Evolutionary conservation across 2,797 vertebrate genomes (phyloP), one percentile per base, ranked within the genome.

Genomic region (Taeniopygia guttata): DNA sequence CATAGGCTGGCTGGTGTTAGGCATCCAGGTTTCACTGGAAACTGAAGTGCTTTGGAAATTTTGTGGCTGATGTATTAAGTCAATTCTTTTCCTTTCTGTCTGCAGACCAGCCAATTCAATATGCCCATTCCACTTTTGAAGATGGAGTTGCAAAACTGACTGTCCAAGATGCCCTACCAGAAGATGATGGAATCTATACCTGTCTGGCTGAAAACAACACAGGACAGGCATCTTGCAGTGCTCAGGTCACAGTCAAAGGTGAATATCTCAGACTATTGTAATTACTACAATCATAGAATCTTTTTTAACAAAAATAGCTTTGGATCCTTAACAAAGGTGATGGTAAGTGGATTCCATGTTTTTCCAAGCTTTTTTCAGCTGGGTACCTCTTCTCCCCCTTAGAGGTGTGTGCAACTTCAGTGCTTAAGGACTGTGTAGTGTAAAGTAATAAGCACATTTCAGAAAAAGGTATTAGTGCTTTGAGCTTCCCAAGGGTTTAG

Each of bases 161-260:
- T 16, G 91, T 99, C 59, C 98, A 98, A 94, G 98, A 98, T 30
- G 97, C 98, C 16, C 97, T 98, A 36, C 98, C 96, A 5, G 98
- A 98, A 88, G 98, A 99, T 48, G 93, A 98, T 16, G 98, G 98
- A 46, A 83, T 97, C 87, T 99, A 98, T 43, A 97, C 97, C 16
- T 99, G 98, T 90, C 96, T 98, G 89, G 98, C 98, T 34, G 97
- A 98, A 96, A 99, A 98, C 88, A 78, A 74, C 73, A 74, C 79
- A 58, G 98, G 98, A 58, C 97, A 93, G 85, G 98, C 97, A 52
- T 98, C 98, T 70, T 98, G 98, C 95, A 98, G 97, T 15, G 97
- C 98, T 91, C 96, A 84, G 25, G 98, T 99, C 92, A 97, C 97
- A 27, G 97, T 98, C 83, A 98, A 97, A 94, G 99, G 98, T 99